Conservation (phyloP, 2,113 vertebrate species). For the Podarcis cretensis region DNA sequence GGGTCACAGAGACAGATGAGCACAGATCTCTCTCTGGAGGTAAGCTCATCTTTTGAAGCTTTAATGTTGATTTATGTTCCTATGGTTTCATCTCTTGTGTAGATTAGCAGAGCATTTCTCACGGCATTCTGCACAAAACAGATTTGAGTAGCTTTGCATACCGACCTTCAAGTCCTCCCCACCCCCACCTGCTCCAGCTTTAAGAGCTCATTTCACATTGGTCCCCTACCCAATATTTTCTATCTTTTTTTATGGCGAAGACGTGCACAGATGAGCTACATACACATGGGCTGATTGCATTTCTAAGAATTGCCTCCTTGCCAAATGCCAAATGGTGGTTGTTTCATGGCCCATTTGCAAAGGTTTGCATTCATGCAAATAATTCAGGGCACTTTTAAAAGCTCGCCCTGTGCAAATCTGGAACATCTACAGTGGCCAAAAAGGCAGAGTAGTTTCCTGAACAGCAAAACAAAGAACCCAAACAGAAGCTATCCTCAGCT, state of each 20-base stretch:
- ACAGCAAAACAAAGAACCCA: neutral
- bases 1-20: slow-evolving; percentile 3
- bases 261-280: neutral
- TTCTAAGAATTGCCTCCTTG: neutral
- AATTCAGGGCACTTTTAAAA: neutral
- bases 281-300: neutral
- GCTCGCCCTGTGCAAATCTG: neutral
- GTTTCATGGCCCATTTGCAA: neutral
- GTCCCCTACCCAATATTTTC: neutral
- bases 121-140: slow-evolving; percentile 43
- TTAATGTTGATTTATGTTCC: neutral
- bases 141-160: slow-evolving; percentile 33
- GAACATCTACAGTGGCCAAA: neutral
- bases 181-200: neutral
- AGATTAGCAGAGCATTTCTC: slow-evolving; percentile 38
- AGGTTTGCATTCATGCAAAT: neutral
- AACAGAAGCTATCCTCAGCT: neutral
- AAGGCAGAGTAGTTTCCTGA: neutral
- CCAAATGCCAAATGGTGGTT: neutral
- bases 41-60: neutral
- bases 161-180: slow-evolving; percentile 24
- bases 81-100: slow-evolving; percentile 9
- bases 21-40: neutral
- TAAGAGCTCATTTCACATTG: slow-evolving; percentile 28
- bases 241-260: neutral